These are phyloP conservation scores for Morone saxatilis DNA, from an alignment of 2,113 vertebrate genomes.

Conservation along the genomic window DNA sequence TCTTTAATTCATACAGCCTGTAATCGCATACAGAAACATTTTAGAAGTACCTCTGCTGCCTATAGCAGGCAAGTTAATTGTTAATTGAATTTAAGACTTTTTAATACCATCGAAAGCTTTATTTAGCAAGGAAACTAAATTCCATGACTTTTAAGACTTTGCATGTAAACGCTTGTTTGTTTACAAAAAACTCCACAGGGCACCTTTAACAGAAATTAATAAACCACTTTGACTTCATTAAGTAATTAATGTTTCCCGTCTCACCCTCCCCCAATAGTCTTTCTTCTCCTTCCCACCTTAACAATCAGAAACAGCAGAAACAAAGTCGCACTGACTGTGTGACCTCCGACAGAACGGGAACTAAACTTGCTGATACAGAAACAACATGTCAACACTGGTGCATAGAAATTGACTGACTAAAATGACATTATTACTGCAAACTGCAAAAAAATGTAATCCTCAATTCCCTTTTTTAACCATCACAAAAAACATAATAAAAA, in stretches of 20 bases:
- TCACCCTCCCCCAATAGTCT: neutral
- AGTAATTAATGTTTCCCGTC: neutral
- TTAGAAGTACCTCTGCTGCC: too few species aligned
- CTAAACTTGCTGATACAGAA: constrained; percentile 1
- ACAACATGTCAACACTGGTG: neutral
- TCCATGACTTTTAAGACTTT: neutral
- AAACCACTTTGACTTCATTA: neutral
- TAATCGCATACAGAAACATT: too few species aligned
- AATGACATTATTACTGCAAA: neutral
- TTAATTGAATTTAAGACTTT: neutral
- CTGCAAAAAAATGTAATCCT: neutral
- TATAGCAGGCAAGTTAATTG: too few species aligned
- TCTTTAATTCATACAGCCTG: too few species aligned
- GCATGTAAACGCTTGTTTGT: neutral
- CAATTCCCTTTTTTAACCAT: constrained; percentile 3
- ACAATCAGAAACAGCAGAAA: constrained; percentile 8
- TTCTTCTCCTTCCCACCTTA: constrained; percentile 23
- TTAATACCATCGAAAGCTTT: too few species aligned
- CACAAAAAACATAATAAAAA: neutral
- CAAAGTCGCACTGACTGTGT: neutral
- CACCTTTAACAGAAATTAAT: neutral
- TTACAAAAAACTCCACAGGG: neutral
- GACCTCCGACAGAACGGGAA: constrained; percentile 42
- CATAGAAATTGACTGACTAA: neutral
- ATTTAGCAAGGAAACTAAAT: neutral